Evolutionary conservation across 2,113 vertebrate species (phyloP).

Genomic region (Cephalopterus ornatus): DNA sequence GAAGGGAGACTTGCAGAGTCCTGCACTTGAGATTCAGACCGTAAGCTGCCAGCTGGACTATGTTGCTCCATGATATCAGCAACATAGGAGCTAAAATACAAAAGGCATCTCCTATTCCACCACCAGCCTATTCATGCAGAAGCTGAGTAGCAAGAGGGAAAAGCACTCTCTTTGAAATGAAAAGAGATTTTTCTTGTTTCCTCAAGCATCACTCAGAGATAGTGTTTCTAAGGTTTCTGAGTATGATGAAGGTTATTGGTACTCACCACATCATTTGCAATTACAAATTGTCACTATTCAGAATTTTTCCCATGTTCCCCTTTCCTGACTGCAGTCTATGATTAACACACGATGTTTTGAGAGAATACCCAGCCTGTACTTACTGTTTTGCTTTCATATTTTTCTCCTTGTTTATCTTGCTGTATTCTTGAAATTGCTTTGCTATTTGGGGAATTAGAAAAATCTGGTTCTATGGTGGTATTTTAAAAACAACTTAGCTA

Average conservation of each 20-base stretch:
- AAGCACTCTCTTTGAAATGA: background rate
- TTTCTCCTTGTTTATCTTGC: constrained; percentile 30
- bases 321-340: background rate
- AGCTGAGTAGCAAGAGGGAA: background rate
- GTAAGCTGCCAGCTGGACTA: background rate
- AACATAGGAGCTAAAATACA: background rate
- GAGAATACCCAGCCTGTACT: constrained; percentile 13
- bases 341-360: constrained; percentile 46
- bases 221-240: constrained; percentile 10
- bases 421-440: constrained; percentile 52
- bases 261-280: background rate
- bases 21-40: background rate
- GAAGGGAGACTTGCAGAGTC: background rate
- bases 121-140: background rate
- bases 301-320: background rate
- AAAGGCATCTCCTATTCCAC: background rate
- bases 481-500: constrained; percentile 33
- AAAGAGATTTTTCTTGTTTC: background rate
- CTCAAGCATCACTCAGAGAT: constrained; percentile 3
- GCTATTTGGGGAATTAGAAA: constrained; percentile 36
- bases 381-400: constrained; percentile 23
- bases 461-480: background rate
- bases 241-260: background rate
- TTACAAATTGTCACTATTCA: constrained; percentile 25
- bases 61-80: background rate